Base-by-base conservation (phyloP, 2,113 vertebrate genomes). In the Gracilinanus agilis region DNA sequence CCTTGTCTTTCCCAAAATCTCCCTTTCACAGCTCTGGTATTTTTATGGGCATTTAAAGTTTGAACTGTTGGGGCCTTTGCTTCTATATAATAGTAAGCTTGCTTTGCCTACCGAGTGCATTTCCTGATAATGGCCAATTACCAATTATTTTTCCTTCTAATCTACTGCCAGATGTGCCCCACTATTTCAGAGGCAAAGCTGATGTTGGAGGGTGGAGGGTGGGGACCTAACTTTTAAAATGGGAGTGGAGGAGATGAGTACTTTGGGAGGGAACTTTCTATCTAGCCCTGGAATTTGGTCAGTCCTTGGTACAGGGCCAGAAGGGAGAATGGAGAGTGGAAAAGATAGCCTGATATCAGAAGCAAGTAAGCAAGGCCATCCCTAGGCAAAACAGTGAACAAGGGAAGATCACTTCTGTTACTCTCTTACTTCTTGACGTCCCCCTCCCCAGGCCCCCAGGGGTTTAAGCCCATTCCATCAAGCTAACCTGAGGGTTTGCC, bases 71-170 rank as follows among this genome's bases (percentile, higher is more conserved):
- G 21, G 12, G 13, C 2, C 27, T 91, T 53, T 89, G 23, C 21
- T 89, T 88, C 67, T 24, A 58, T n/a, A 34, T 6, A 27, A 10
- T 53, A 90, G 10, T 29, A 53, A 44, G 13, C 49, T 53, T 90
- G 11, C 44, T 90, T 29, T 90, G 89, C 89, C 88, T 53, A 24
- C 44, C 21, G n/a, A 93, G 54, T 53, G 58, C 10, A 9, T 90
- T 94, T 93, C 54, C 90, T 24, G 90, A 16, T 44, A 29, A 53
- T 3, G 55, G 55, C 61, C 90, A 53, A 2, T 91, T 53, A 7
- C 44, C 88, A 96, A 54, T 29, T 44, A 83, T 55, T 55, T 49
- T 90, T 89, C 53, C 90, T 91, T 89, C 83, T 94, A 95, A 94
- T 94, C 95, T 61, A 53, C 40, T 29, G 53, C 61, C 88, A 75